Evolutionary conservation across 2,888 invertebrate genomes (phyloP).

Genomic region (Cephonodes hylas): DNA sequence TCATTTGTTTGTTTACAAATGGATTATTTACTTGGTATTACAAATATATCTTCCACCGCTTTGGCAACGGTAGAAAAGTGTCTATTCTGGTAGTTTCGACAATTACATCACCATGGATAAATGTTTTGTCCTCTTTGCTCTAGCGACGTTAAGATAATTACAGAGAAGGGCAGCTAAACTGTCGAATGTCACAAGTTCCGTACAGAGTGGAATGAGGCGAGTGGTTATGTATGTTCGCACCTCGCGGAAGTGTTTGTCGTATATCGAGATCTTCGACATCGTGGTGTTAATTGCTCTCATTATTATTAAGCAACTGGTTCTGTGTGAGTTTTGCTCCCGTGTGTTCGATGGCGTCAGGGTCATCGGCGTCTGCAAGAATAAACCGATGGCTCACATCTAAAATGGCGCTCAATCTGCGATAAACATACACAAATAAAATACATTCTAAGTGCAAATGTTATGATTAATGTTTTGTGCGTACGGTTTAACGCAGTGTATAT

Average conservation of each 20-base stretch:
- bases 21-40: neutral
- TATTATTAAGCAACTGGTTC: slow-evolving; percentile 44
- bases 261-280: slow-evolving; percentile 37
- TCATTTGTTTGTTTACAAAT: neutral
- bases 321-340: slow-evolving; percentile 22
- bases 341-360: neutral
- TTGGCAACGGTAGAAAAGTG: neutral
- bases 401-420: neutral
- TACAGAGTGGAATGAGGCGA: neutral
- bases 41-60: neutral
- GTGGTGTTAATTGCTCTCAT: slow-evolving; percentile 46
- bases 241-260: slow-evolving; percentile 39
- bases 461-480: slow-evolving; percentile 3
- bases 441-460: slow-evolving; percentile 3
- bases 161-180: neutral
- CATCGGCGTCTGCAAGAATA: neutral
- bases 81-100: neutral
- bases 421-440: slow-evolving; percentile 1
- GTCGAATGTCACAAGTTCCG: neutral
- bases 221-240: slow-evolving; percentile 5
- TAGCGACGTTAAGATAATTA: neutral
- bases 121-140: neutral
- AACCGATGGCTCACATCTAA: slow-evolving; percentile 18
- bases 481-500: neutral
- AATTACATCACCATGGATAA: neutral